Conservation (phyloP, 2,888 invertebrate species). For the Aradus depressus region DNA sequence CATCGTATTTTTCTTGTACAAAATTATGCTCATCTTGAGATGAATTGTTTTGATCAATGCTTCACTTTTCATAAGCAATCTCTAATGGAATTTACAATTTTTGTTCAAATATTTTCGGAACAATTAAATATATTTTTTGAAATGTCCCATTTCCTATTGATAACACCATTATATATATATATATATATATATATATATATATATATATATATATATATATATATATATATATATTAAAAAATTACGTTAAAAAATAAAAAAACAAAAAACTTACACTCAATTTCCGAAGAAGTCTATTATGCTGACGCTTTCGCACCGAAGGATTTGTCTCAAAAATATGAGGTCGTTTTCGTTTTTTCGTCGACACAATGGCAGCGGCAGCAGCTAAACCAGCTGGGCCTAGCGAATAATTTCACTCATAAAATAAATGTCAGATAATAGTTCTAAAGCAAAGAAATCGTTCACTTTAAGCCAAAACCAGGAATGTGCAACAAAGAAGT, state of each 20-base stretch:
- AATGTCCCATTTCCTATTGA: too few species aligned
- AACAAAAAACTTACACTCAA: constrained; percentile 50
- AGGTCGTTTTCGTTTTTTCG: constrained; percentile 86
- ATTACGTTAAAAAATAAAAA: neutral
- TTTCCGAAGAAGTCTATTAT: constrained; percentile 80
- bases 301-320: constrained; percentile 87
- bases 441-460: too few species aligned
- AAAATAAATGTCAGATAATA: too few species aligned
- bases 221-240: neutral
- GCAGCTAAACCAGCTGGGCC: constrained; percentile 92
- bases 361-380: constrained; percentile 89
- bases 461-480: too few species aligned
- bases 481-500: too few species aligned
- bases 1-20: too few species aligned
- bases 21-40: too few species aligned
- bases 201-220: too few species aligned
- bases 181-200: too few species aligned
- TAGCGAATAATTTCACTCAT: constrained; percentile 38
- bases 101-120: neutral
- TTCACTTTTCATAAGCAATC: neutral
- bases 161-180: too few species aligned
- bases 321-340: constrained; percentile 97
- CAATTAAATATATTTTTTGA: neutral
- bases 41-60: too few species aligned
- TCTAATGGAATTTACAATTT: neutral